Conservation (phyloP, 2,888 invertebrate genomes). For the Plagodis pulveraria region DNA sequence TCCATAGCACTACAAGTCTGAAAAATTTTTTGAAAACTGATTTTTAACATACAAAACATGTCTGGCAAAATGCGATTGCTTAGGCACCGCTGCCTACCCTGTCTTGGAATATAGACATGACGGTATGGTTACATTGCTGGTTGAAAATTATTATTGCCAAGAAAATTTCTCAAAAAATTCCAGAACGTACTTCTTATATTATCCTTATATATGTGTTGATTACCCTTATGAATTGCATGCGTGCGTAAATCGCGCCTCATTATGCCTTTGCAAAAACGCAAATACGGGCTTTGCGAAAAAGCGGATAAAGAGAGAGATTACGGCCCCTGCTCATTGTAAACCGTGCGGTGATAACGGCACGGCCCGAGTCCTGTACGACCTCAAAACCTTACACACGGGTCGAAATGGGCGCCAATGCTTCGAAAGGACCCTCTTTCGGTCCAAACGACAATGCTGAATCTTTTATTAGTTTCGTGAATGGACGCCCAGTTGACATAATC, state of each 20-base stretch:
- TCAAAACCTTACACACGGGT: conserved; percentile 57
- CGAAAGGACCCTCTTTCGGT: conserved; percentile 70
- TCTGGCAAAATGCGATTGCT: too few species aligned
- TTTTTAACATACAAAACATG: too few species aligned
- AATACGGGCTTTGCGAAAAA: conserved; percentile 39
- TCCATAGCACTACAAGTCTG: too few species aligned
- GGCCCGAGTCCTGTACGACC: conserved; percentile 60
- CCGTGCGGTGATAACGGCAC: conserved; percentile 67
- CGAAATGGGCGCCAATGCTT: conserved; percentile 63
- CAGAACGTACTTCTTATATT: too few species aligned
- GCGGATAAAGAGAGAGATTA: conserved; percentile 50
- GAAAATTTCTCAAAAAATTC: too few species aligned
- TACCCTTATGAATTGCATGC: conserved; percentile 1
- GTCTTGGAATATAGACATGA: too few species aligned
- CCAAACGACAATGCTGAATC: conserved; percentile 81
- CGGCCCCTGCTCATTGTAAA: conserved; percentile 60
- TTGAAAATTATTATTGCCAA: too few species aligned
- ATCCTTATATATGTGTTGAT: background rate
- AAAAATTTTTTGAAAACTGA: too few species aligned
- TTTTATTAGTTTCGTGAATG: conserved; percentile 83
- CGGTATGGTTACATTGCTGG: too few species aligned
- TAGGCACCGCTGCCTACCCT: too few species aligned
- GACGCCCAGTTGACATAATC: conserved; percentile 81
- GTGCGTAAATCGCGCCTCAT: conserved; percentile 5
- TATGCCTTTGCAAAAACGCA: conserved; percentile 11